Base-by-base conservation (phyloP, 2,113 vertebrate species). In the Scortum barcoo region DNA sequence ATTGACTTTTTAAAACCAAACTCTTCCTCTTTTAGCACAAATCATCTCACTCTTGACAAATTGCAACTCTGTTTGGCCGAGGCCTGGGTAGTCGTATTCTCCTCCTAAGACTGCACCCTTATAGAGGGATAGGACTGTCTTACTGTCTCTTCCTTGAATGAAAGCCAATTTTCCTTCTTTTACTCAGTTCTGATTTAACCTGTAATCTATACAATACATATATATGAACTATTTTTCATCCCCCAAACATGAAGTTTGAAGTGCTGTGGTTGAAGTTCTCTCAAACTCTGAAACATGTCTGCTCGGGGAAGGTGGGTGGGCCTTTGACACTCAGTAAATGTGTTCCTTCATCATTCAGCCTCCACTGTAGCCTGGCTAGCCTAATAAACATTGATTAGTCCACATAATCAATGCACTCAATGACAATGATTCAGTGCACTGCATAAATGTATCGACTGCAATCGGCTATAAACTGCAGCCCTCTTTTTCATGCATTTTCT, bases 361-460 rank as follows among this genome's bases (percentile, higher is more conserved):
- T 89, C 78, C 74, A 80, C 86, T 90, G 87, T 90, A 81, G 85
- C 86, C 83, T 76, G 69, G 87, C 80, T 81, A 60, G 72, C 58
- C 81, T 91, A 91, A 91, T 91, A 90, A 88, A 89, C 89, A 94
- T 94, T 93, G 93, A 94, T 93, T 92, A 94, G 84, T 79, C 51
- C 51, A 76, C 88, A 89, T 93, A 93, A 94, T 94, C 93, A 92
- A 94, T 94, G 83, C 86, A 85, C 91, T 93, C 93, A 89, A 93
- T 92, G 93, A 94, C 93, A 94, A 93, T 93, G 93, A 94, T 93
- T 93, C 86, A 94, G 92, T 89, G 68, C 85, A 30, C 89, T 92
- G 93, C 90, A 93, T 91, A 89, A 91, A 91, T 92, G 85, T 91
- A 94, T 94, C 61, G 91, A 94, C 90, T 79, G 69, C 84, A 90